Conservation (phyloP, 2,888 invertebrate genomes). For the Cantharis rustica region DNA sequence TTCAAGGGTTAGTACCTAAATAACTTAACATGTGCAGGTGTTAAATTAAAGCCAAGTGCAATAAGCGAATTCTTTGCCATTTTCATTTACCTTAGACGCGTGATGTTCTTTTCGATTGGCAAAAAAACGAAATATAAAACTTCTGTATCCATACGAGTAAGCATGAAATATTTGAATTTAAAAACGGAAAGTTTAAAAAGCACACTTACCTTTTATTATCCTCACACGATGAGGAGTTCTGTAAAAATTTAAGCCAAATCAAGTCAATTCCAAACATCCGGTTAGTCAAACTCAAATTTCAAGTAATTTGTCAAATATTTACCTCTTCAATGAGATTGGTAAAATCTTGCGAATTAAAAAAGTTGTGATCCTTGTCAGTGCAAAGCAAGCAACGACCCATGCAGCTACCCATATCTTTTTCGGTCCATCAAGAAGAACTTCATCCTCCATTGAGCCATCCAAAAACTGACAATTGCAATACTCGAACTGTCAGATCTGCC, state of each 20-base stretch:
- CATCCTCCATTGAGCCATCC: constrained; percentile 50
- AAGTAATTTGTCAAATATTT: neutral
- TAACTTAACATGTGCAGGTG: neutral
- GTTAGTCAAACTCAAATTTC: neutral
- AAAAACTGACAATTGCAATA: constrained; percentile 2
- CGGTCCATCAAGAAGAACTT: constrained; percentile 52
- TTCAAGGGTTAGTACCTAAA: constrained; percentile 11
- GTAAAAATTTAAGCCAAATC: constrained; percentile 11
- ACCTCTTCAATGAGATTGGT: constrained; percentile 35
- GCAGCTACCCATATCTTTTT: constrained; percentile 58
- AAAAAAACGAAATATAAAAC: constrained; percentile 50
- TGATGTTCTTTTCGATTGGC: constrained; percentile 46
- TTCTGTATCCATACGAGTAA: constrained; percentile 40
- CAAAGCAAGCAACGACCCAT: constrained; percentile 57
- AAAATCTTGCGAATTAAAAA: constrained; percentile 39
- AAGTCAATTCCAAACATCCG: neutral
- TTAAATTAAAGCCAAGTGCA: constrained; percentile 6
- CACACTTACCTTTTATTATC: constrained; percentile 31
- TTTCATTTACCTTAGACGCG: constrained; percentile 45
- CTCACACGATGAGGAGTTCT: constrained; percentile 17
- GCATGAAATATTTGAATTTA: constrained; percentile 39
- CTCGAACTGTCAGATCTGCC: neutral
- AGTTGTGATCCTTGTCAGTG: constrained; percentile 33
- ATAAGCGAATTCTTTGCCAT: neutral
- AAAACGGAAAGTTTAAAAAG: neutral